A percentile compares a stretch with the other conserved stretches of the same genome.
Evolutionary conservation across 2,888 invertebrate genomes (phyloP).

Genomic region (Microctonus hyperodae): DNA sequence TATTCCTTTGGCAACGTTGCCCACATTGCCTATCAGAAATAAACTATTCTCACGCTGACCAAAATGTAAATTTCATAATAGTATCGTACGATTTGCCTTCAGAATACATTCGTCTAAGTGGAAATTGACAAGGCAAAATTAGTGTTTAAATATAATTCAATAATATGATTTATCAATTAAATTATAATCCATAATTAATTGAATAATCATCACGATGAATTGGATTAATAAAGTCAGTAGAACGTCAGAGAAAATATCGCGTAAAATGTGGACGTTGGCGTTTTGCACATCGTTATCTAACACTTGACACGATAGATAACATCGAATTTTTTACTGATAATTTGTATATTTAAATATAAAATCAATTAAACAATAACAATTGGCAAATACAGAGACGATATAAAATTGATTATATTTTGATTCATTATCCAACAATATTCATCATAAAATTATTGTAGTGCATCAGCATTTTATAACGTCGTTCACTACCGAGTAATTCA

Average conservation of each 20-base stretch:
- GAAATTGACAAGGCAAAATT: not conserved
- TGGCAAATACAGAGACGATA: not conserved
- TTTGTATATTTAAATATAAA: not conserved
- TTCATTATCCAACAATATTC: not conserved
- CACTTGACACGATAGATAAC: slow-evolving; percentile 9
- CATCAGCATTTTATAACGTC: not conserved
- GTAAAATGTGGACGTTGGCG: not conserved
- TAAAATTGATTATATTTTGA: not conserved
- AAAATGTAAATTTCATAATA: not conserved
- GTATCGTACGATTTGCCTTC: slow-evolving; percentile 5
- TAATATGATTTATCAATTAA: not conserved
- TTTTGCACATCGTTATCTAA: slow-evolving; percentile 10
- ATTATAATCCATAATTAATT: not conserved
- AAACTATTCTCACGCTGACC: slow-evolving; percentile 11
- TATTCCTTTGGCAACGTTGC: slow-evolving; percentile 18
- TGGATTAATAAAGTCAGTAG: not conserved
- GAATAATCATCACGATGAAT: not conserved
- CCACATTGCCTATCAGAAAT: slow-evolving; percentile 1
- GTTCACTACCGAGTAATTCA: not conserved
- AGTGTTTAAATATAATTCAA: not conserved
- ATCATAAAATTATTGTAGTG: not conserved
- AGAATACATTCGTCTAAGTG: not conserved
- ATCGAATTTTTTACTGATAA: not conserved
- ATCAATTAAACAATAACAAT: not conserved
- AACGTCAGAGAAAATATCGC: slow-evolving; percentile 4